Base-by-base conservation (phyloP, 2,797 vertebrate species). In the Sebastolobus altivelis region DNA sequence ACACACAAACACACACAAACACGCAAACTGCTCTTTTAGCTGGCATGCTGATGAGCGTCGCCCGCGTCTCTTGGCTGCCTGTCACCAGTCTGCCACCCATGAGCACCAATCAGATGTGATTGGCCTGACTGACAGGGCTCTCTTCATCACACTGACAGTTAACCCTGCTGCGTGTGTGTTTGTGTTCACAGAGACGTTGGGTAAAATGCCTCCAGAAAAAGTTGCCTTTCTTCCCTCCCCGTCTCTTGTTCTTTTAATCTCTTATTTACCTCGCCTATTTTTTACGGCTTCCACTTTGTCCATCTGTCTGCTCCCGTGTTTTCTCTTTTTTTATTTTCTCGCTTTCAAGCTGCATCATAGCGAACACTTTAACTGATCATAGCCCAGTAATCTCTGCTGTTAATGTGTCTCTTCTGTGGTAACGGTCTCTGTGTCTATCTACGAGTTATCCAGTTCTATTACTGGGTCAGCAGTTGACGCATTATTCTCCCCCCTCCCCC, bases 101-200 rank as follows among this genome's bases (percentile, higher is more conserved):
- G 93, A 94, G 93, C 93, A 94, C 92, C 93, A 94, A 95, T 95
- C 94, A 94, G 87, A 94, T 94, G 92, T 94, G 94, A 95, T 94
- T 94, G 94, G 92, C 87, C 92, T 94, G 94, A 94, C 89, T 94
- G 94, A 94, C 94, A 91, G 93, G 87, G 77, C 90, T 90, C 93
- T 93, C 93, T 93, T 92, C 92, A 94, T 93, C 93, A 93, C 91
- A 82, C 84, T 94, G 94, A 94, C 93, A 94, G 94, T 92, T 93
- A 92, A 94, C 93, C 92, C 93, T 87, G 93, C 90, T 93, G 88
- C 81, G 91, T 92, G 46, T 49, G 46, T 49, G 31, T 31, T 4
- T 31, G 18, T 49, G 87, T 90, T 94, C 86, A 80, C 80, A 88
- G 85, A 88, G 83, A 89, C 80, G 89, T 91, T 86, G 86, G 86